Conservation (phyloP, 2,888 invertebrate genomes). For the Phengaris arion region DNA sequence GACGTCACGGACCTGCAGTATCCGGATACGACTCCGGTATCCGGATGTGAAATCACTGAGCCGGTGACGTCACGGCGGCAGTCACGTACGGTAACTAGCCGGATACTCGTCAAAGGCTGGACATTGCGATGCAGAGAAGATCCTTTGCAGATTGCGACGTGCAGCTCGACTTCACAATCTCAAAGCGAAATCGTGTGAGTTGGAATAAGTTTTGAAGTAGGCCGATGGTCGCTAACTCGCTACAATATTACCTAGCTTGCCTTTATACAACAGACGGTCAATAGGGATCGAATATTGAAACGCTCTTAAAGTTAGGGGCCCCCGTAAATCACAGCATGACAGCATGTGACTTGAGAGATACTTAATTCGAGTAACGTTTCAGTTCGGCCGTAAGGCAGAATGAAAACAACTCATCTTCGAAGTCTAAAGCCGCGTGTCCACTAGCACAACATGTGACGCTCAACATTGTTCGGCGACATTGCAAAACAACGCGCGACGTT, state of each 20-base stretch:
- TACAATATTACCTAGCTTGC: too few species aligned
- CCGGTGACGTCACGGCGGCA: background rate
- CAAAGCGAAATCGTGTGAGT: background rate
- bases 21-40: background rate
- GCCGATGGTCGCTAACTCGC: background rate
- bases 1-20: background rate
- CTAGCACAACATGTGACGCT: too few species aligned
- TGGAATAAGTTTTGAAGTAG: background rate
- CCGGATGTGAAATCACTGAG: constrained; percentile 8
- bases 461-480: too few species aligned
- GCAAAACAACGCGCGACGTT: too few species aligned
- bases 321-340: too few species aligned
- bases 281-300: too few species aligned
- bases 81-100: constrained; percentile 8
- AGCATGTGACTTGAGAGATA: background rate
- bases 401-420: background rate
- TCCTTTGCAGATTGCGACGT: background rate
- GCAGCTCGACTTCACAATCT: background rate
- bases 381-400: background rate
- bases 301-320: too few species aligned
- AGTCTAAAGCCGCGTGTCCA: background rate
- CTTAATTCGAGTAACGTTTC: background rate
- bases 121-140: background rate
- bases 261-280: too few species aligned
- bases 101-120: constrained; percentile 12